These are phyloP conservation scores for Anorthoa munda DNA, from an alignment of 2,888 invertebrate genomes.

Conservation along the genomic window DNA sequence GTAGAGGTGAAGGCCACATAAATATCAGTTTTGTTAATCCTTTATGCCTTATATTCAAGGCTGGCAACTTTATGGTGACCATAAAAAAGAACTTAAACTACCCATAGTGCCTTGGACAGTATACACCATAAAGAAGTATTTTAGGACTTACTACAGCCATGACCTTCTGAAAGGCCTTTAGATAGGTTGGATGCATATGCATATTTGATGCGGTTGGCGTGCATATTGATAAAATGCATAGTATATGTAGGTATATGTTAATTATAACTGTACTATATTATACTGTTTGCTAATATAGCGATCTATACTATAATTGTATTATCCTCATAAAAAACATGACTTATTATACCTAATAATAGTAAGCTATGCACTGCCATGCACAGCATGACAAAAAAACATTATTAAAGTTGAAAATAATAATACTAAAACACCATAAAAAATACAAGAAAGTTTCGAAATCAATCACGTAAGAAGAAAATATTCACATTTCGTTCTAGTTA, in stretches of 20 bases:
- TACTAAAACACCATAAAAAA: not conserved
- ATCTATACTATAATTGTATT: not conserved
- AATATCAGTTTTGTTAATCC: conserved; percentile 54
- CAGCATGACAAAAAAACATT: not conserved
- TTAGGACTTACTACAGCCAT: conserved; percentile 13
- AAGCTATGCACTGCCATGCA: not conserved
- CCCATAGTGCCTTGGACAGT: conserved; percentile 8
- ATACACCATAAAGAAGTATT: conserved; percentile 28
- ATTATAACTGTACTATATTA: not conserved
- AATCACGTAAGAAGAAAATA: conserved; percentile 9
- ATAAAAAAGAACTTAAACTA: conserved; percentile 42
- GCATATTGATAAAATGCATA: not conserved
- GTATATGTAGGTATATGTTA: not conserved
- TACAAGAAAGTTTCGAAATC: not conserved
- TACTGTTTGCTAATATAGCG: no score
- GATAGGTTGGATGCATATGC: conserved; percentile 9
- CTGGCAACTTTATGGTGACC: conserved; percentile 48
- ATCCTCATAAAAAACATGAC: not conserved
- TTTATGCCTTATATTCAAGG: conserved; percentile 55
- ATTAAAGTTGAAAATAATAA: not conserved
- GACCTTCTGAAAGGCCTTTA: not conserved
- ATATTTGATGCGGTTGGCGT: not conserved
- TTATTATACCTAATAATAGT: not conserved
- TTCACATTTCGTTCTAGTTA: not conserved
- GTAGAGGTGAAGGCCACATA: conserved; percentile 55